Conservation (phyloP, 30 jellyfish, hydroid and myxozoan species). For the Chironex yamaguchii region DNA sequence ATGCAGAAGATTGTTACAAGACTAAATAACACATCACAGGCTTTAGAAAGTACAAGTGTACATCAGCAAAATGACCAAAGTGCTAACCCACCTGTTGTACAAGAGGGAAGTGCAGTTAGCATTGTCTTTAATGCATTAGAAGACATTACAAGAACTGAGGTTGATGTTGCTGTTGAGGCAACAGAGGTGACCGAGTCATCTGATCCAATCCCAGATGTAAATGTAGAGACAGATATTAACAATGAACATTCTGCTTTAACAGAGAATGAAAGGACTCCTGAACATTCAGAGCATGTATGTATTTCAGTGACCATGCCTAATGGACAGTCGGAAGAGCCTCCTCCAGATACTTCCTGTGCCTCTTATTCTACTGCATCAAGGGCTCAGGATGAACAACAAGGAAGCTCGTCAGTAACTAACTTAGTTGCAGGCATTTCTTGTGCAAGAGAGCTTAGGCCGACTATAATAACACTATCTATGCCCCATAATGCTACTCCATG, state of each 20-base stretch:
- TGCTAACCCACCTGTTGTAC: no score
- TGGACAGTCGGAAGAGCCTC: neutral
- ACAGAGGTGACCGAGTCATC: neutral
- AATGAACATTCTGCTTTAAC: neutral
- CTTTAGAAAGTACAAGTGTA: neutral
- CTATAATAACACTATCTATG: neutral
- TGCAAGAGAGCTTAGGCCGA: neutral
- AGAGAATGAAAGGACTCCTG: neutral
- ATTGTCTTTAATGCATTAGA: neutral
- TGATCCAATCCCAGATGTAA: no score
- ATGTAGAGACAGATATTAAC: no score
- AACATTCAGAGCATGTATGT: neutral
- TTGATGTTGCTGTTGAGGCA: neutral
- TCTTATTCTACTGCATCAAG: neutral
- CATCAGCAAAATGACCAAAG: no score
- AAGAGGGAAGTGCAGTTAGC: no score
- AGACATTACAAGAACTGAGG: neutral
- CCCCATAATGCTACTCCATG: neutral
- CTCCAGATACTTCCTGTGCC: neutral
- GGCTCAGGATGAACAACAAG: neutral
- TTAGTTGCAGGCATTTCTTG: no score
- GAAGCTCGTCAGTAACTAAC: neutral
- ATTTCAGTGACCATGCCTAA: neutral
- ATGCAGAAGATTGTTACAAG: no score
- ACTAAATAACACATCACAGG: neutral